phyloP scores from a whole-genome alignment of 2,797 vertebrate genomes.

The Potorous gilbertii region DNA sequence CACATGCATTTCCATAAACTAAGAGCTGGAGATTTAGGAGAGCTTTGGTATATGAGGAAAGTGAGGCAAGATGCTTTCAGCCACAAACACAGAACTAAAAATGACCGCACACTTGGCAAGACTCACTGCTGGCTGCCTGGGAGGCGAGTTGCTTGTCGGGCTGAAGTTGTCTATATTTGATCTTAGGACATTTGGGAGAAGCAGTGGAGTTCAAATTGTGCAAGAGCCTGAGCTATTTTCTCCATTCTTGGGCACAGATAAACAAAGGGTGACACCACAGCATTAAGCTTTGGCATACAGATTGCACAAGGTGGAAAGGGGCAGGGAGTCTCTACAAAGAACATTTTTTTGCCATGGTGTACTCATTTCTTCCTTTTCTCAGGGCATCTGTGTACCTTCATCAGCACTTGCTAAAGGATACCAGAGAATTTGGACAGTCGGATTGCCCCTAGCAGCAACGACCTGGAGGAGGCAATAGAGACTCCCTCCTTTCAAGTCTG shows the following conservation, averaged over 20 bases:
- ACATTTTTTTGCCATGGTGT: not conserved
- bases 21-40: not conserved
- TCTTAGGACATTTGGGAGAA: not conserved
- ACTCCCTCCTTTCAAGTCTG: not conserved
- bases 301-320: conserved; percentile 3
- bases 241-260: conserved; percentile 37
- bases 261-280: not conserved
- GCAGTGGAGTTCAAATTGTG: not conserved
- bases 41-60: not conserved
- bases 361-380: conserved; percentile 35
- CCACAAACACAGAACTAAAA: conserved; percentile 42
- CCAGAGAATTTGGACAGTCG: conserved; percentile 66
- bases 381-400: conserved; percentile 17
- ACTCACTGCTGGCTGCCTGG: conserved; percentile 35
- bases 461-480: conserved; percentile 22
- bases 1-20: not conserved
- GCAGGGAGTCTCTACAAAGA: not conserved
- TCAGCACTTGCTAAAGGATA: conserved; percentile 22
- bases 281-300: not conserved
- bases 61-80: conserved; percentile 12
- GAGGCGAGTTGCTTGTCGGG: not conserved
- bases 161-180: conserved; percentile 47
- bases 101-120: not conserved
- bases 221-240: conserved; percentile 51
- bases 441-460: conserved; percentile 27